Conservation (phyloP, 2,797 vertebrate genomes). For the Syngnathus acus region DNA sequence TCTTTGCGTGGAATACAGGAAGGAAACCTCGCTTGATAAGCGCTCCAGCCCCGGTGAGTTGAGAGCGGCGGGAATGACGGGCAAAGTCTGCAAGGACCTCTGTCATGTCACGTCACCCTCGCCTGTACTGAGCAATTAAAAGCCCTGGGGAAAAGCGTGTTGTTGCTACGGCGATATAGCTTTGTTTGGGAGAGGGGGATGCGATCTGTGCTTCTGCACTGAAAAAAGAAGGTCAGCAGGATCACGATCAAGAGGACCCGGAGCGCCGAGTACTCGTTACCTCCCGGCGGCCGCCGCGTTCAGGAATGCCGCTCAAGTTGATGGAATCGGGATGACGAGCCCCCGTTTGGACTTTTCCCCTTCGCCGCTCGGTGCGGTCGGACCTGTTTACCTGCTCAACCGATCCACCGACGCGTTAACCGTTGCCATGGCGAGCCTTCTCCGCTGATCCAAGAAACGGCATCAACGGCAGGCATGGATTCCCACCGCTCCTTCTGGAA, state of each 20-base stretch:
- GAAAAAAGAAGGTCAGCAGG: slow-evolving; percentile 43
- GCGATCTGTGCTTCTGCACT: slow-evolving; percentile 25
- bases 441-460: slow-evolving; percentile 9
- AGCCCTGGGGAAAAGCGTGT: slow-evolving; percentile 47
- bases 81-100: slow-evolving; percentile 24
- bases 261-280: slow-evolving; percentile 21
- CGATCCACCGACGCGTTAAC: slow-evolving; percentile 24
- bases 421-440: slow-evolving; percentile 38
- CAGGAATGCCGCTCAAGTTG: slow-evolving; percentile 32
- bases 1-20: slow-evolving; percentile 13
- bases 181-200: slow-evolving; percentile 60
- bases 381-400: slow-evolving; percentile 37
- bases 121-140: slow-evolving; percentile 57
- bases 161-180: slow-evolving; percentile 64
- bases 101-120: slow-evolving; percentile 49
- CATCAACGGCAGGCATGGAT: slow-evolving; percentile 71
- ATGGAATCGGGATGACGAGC: slow-evolving; percentile 37
- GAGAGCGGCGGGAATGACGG: slow-evolving; percentile 33
- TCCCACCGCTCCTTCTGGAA: slow-evolving; percentile 79
- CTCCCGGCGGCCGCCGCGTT: slow-evolving; percentile 16
- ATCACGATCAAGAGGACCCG: slow-evolving; percentile 5
- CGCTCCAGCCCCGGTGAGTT: slow-evolving; percentile 22
- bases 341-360: slow-evolving; percentile 6
- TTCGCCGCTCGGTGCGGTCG: slow-evolving; percentile 14
- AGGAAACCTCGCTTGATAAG: slow-evolving; percentile 24